Evolutionary conservation across 2,888 invertebrate genomes (phyloP).

Genomic region (Dioctria rufipes): DNA sequence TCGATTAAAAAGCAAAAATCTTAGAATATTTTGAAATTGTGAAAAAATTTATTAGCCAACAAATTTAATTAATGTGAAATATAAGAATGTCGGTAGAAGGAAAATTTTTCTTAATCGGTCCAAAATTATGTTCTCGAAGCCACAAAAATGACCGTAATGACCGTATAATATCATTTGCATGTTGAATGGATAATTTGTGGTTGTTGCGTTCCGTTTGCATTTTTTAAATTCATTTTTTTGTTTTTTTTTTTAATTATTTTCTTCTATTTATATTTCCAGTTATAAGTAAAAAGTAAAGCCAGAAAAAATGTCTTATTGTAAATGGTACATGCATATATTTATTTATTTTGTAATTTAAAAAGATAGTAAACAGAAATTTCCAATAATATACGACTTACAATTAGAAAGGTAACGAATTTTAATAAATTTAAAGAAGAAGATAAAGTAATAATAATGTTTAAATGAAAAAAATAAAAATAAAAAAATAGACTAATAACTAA

Average conservation of each 20-base stretch:
- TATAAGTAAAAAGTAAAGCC: too few relatives aligned
- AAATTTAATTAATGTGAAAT: neutral
- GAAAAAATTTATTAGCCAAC: conserved; percentile 7
- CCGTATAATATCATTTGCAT: neutral
- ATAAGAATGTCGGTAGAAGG: conserved; percentile 3
- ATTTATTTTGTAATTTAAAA: too few relatives aligned
- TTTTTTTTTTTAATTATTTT: neutral
- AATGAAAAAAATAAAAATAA: too few relatives aligned
- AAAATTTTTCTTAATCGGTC: conserved; percentile 12
- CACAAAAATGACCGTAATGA: neutral
- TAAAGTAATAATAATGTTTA: too few relatives aligned
- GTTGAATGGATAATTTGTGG: neutral
- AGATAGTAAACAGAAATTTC: too few relatives aligned
- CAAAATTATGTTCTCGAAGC: conserved; percentile 4
- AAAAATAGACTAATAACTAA: too few relatives aligned
- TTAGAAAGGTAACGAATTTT: too few relatives aligned
- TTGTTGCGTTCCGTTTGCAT: neutral
- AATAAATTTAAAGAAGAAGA: too few relatives aligned
- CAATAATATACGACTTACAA: too few relatives aligned
- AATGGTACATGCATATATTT: too few relatives aligned
- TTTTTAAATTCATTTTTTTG: neutral
- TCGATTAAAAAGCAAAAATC: neutral
- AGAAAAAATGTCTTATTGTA: too few relatives aligned
- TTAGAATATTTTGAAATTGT: conserved; percentile 1
- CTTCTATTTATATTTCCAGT: neutral